Evolutionary conservation across 2,888 invertebrate species (phyloP).

Genomic region (Yponomeuta sedellus): DNA sequence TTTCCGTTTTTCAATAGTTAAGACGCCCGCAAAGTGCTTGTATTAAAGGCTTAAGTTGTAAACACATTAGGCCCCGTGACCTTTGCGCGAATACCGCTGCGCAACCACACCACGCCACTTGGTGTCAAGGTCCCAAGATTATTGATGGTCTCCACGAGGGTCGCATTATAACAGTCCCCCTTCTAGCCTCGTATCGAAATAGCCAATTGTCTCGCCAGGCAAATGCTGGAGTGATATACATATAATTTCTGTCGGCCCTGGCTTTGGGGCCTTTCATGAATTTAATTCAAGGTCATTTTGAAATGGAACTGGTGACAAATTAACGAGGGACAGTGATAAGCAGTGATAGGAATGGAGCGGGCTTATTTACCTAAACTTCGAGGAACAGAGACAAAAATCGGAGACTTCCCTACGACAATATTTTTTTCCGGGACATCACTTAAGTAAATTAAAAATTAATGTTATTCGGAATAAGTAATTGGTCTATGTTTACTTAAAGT

Average conservation of each 20-base stretch:
- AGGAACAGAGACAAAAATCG: too few relatives aligned
- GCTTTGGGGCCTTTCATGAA: background rate
- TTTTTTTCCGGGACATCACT: too few relatives aligned
- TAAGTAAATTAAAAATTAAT: too few relatives aligned
- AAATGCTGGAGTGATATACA: background rate
- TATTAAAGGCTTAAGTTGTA: constrained; percentile 38
- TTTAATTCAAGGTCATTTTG: background rate
- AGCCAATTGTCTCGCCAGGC: constrained; percentile 39
- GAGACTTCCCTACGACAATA: too few relatives aligned
- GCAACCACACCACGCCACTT: constrained; percentile 13
- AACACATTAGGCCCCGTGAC: constrained; percentile 61
- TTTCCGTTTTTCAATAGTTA: background rate
- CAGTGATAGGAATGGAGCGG: too few relatives aligned
- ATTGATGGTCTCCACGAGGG: constrained; percentile 40
- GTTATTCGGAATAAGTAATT: too few relatives aligned
- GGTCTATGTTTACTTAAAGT: too few relatives aligned
- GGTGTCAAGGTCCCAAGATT: constrained; percentile 49
- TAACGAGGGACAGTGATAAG: background rate
- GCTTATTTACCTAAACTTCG: too few relatives aligned
- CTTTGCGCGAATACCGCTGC: constrained; percentile 35
- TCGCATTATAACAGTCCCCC: constrained; percentile 36
- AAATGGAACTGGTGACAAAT: background rate
- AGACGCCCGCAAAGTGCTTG: constrained; percentile 53
- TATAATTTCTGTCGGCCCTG: background rate
- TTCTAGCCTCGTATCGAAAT: constrained; percentile 35